These are phyloP conservation scores for Phalanger gymnotis DNA, from an alignment of 2,797 vertebrate genomes.

Conservation along the genomic window DNA sequence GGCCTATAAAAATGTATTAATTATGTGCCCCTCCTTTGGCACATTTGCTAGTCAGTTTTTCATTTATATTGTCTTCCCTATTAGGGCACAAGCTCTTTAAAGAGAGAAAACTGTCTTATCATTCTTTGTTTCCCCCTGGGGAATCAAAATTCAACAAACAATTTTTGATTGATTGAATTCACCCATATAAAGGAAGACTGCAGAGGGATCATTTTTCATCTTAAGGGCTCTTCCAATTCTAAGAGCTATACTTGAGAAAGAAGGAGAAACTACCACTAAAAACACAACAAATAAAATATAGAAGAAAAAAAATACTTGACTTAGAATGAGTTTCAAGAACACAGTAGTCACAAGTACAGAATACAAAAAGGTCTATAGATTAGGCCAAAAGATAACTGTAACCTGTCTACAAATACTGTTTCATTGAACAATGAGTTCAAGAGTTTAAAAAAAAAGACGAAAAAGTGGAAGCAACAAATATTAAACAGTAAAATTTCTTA, in stretches of 20 bases:
- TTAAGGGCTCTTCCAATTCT: background rate
- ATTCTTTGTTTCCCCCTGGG: background rate
- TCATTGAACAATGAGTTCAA: background rate
- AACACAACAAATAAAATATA: background rate
- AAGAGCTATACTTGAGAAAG: background rate
- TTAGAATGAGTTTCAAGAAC: background rate
- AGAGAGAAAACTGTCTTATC: background rate
- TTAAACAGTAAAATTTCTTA: background rate
- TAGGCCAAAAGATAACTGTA: background rate
- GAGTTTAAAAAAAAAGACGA: background rate
- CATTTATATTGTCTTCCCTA: background rate
- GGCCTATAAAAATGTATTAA: background rate
- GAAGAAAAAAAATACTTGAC: background rate
- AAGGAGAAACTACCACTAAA: background rate
- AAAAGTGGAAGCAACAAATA: background rate
- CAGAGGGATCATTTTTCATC: background rate
- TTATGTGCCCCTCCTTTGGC: background rate
- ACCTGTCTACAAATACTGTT: background rate
- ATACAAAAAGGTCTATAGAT: background rate
- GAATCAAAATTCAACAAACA: background rate
- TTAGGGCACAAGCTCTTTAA: background rate
- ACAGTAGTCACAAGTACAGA: background rate
- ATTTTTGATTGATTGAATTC: background rate
- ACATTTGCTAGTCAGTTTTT: background rate
- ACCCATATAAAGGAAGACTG: background rate